phyloP scores from a whole-genome alignment of 2,888 invertebrate species.

The Sepioteuthis lessoniana region DNA sequence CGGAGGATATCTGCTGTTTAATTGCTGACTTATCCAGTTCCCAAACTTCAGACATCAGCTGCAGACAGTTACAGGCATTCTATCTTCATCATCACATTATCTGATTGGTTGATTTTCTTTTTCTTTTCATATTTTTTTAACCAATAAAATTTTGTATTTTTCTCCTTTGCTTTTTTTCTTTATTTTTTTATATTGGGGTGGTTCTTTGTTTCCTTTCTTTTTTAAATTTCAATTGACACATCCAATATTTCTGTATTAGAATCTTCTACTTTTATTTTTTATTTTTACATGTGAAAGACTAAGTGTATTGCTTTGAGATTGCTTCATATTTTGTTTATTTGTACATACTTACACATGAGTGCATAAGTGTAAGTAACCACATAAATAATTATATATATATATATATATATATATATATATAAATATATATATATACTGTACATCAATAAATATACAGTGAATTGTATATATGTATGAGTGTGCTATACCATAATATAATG shows the following conservation, averaged over 20 bases:
- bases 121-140: background rate
- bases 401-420: background rate
- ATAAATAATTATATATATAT: background rate
- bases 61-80: background rate
- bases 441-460: background rate
- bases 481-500: background rate
- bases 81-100: background rate
- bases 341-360: background rate
- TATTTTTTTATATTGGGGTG: background rate
- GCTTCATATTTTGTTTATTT: background rate
- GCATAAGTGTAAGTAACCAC: background rate
- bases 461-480: background rate
- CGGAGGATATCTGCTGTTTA: background rate
- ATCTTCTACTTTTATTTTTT: background rate
- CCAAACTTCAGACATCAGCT: conserved; percentile 18
- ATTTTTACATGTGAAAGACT: background rate
- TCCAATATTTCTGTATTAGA: background rate
- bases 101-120: background rate
- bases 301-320: conserved; percentile 2
- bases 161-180: background rate
- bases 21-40: conserved; percentile 33
- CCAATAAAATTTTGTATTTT: background rate
- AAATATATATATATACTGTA: background rate
- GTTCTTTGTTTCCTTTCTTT: background rate
- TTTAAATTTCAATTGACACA: background rate